Percentiles rank a stretch among this genome's conserved stretches.
These are phyloP conservation scores for Coptotermes formosanus DNA, from an alignment of 1,140 invertebrate species.

Conservation along the genomic window DNA sequence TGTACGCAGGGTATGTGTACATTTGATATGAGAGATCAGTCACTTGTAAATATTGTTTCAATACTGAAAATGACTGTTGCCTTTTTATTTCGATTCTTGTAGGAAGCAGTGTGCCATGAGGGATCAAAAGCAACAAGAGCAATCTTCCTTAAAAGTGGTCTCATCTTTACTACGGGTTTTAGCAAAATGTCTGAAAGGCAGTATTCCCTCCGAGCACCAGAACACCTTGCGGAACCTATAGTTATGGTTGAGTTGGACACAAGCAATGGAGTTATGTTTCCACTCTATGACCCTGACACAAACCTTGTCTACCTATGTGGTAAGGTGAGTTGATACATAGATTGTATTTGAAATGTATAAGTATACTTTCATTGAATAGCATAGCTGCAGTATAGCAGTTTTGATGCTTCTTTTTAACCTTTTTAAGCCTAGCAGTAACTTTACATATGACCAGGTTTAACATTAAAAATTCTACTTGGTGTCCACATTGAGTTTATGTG, in stretches of 20 bases:
- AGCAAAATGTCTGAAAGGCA: constrained; percentile 95
- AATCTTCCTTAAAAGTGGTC: constrained; percentile 83
- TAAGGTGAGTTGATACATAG: constrained; percentile 60
- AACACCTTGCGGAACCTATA: constrained; percentile 87
- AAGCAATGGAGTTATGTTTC: constrained; percentile 97
- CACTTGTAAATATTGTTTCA: too few relatives aligned
- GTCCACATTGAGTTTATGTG: too few relatives aligned
- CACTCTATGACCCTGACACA: constrained; percentile 96
- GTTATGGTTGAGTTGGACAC: constrained; percentile 95
- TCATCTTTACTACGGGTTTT: constrained; percentile 97
- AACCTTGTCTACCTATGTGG: constrained; percentile 95
- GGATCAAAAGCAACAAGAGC: constrained; percentile 94
- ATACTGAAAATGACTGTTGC: neutral
- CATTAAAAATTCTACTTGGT: too few relatives aligned
- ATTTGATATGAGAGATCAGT: too few relatives aligned
- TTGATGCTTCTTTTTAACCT: too few relatives aligned
- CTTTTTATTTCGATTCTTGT: constrained; percentile 33
- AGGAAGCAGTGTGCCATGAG: constrained; percentile 89
- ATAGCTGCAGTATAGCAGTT: too few relatives aligned
- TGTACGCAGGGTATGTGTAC: too few relatives aligned
- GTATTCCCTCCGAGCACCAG: constrained; percentile 87
- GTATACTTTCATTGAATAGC: neutral
- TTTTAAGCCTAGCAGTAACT: too few relatives aligned
- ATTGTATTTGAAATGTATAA: neutral
- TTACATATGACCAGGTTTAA: too few relatives aligned